Conservation (phyloP, 1,140 invertebrate species). For the Platyscapa corneri region DNA sequence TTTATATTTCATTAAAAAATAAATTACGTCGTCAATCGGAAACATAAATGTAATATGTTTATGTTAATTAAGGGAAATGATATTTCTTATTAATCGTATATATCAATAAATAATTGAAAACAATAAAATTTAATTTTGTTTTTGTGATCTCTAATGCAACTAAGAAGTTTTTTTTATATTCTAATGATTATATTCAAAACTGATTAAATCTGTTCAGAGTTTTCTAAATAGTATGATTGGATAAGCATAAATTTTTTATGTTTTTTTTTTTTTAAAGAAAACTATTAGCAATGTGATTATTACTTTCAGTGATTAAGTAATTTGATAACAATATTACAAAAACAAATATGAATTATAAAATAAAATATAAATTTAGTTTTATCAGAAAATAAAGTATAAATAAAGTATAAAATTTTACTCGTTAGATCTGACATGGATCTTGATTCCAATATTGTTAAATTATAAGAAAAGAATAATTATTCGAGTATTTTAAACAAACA, state of each 20-base stretch:
- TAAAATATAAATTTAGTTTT: constrained; percentile 25
- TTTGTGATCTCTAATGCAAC: background rate
- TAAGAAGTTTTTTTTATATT: background rate
- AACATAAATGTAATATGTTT: background rate
- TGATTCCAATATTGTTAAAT: constrained; percentile 26
- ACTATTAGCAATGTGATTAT: background rate
- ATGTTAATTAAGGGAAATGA: background rate
- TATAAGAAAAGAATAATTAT: constrained; percentile 31
- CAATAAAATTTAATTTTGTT: too few species aligned
- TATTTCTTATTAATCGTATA: too few species aligned
- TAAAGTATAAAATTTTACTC: constrained; percentile 66
- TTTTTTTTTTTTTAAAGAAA: too few species aligned
- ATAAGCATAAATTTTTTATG: background rate
- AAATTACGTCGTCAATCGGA: background rate
- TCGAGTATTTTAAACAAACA: constrained; percentile 48
- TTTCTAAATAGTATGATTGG: background rate
- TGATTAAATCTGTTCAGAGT: background rate
- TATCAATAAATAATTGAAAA: too few species aligned
- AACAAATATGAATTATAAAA: constrained; percentile 44
- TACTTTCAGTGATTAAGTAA: background rate
- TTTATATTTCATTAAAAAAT: background rate
- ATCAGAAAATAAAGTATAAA: constrained; percentile 59
- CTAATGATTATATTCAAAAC: background rate
- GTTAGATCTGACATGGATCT: constrained; percentile 49
- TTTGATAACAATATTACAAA: constrained; percentile 42